Evolutionary conservation across 2,797 vertebrate genomes (phyloP), one percentile per base, ranked within the genome.

Genomic region (Hoplostethus atlanticus): DNA sequence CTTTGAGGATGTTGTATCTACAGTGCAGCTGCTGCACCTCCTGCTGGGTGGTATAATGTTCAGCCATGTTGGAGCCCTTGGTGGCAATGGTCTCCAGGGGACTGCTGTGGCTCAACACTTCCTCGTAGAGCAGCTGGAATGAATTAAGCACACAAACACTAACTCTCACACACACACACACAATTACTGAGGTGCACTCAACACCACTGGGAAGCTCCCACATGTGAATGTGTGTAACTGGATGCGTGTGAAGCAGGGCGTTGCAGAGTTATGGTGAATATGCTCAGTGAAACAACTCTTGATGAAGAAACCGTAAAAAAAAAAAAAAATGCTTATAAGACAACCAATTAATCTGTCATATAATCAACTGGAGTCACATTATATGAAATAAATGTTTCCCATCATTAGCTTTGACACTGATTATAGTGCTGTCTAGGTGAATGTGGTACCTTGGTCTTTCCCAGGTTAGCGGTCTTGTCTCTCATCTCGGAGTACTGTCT

Each of bases 21-120:
- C 96, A 94, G 81, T 95, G 96, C 60, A 99, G 95, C 55, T 97
- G 95, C 69, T 97, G 96, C 51, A 99, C 94, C 76, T 99, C 97
- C 73, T 97, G 92, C 83, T 96, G 96, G 70, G 96, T 96, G 53
- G 96, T 95, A 34, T 94, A 96, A 87, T 97, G 96, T 61, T 98
- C 97, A 1, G 95, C 92, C 96, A 99, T 97, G 76, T 95, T 95
- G 64, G 94, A 95, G 40, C 96, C 95, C 92, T 99, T 99, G 79
- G 92, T 86, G 81, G 97, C 96, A 59, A 99, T 98, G 0, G 96
- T 97, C 85, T 98, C 96, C 91, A 99, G 87, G 50, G 98, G 91
- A 80, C 94, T 96, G 83, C 89, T 92, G 80, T 98, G 96, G 90
- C 97, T 99, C 84, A 98, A 73, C 1, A 98, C 96, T 80, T 99